Base-by-base conservation (phyloP, 2,888 invertebrate species). In the Nomada fucata region DNA sequence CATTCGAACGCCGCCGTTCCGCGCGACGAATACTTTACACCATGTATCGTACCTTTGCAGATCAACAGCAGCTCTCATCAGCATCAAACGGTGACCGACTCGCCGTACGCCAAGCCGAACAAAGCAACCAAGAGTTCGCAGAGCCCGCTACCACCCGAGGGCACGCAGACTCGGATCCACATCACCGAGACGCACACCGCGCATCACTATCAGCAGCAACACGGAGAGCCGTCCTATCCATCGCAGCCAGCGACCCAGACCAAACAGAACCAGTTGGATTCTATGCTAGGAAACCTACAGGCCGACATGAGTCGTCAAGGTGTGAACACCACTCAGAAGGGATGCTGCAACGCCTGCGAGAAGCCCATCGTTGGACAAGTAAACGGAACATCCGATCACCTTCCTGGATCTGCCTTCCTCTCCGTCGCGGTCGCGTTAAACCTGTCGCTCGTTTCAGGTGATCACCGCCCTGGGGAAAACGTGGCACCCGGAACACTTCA, bases 401-500 rank as follows among this genome's bases (percentile, higher is more conserved):
- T n/a, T n/a, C n/a, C n/a, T n/a, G 23, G 36, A 42, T 36, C 36
- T 7, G 20, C 3, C 7, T 20, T 23, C 29, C 0, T 23, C 29
- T 0, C 4, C 26, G n/a, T 1, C 23, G 18, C 10, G 18, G 26
- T 29, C 13, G 0, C 42, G 1, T 47, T 44, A n/a, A 44, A 42
- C 42, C 26, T 15, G 29, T 15, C 0, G 47, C 59, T 42, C 7
- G n/a, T 63, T 86, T 53, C 94, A 96, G 95, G 97, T 98, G 90
- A 98, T 98, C 93, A 99, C 99, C 84, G 99, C 99, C 26, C 94
- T 99, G 94, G 99, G 99, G 74, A 98, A 98, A 94, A 99, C 99
- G 85, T 99, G 99, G 99, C 99, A 99, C 94, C 99, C 99, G 64
- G 99, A 99, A 95, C 99, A 99, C 94, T 99, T 99, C 94, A 98